These are phyloP conservation scores for Microcebus lehilahytsara DNA, from an alignment of 2,113 vertebrate genomes.

Conservation along the genomic window DNA sequence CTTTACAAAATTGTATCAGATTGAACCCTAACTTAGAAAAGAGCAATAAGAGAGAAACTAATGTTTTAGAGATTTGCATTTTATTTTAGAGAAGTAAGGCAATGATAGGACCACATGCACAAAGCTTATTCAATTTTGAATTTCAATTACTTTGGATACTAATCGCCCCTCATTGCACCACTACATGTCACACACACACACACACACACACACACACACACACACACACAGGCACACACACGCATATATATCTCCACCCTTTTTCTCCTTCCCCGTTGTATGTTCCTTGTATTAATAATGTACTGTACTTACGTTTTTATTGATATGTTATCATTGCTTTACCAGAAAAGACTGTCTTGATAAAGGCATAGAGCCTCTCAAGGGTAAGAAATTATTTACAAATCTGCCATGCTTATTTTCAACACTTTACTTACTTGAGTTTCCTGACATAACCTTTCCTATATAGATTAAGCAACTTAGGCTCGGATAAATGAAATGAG, in stretches of 20 bases:
- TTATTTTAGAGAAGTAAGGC: background rate
- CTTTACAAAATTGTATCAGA: slow-evolving; percentile 37
- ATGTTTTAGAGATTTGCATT: background rate
- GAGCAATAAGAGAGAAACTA: background rate
- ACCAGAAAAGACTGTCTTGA: background rate
- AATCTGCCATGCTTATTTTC: fast-evolving
- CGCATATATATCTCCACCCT: background rate
- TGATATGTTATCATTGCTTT: background rate
- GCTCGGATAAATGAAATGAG: background rate
- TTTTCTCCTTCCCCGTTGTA: background rate
- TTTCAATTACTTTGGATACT: background rate
- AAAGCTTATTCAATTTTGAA: background rate
- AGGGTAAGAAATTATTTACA: background rate
- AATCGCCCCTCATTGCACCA: background rate
- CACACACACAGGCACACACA: background rate
- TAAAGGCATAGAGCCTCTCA: background rate
- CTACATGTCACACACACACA: background rate
- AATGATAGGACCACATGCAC: background rate
- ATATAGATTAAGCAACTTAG: background rate
- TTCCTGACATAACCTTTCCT: background rate
- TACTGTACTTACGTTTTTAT: background rate
- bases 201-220: fast-evolving
- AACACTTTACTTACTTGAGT: background rate
- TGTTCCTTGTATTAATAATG: background rate
- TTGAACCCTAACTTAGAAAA: slow-evolving; percentile 55